Evolutionary conservation across 1,140 invertebrate genomes (phyloP), one percentile per base, ranked within the genome.

Genomic region (Oedothorax gibbosus): DNA sequence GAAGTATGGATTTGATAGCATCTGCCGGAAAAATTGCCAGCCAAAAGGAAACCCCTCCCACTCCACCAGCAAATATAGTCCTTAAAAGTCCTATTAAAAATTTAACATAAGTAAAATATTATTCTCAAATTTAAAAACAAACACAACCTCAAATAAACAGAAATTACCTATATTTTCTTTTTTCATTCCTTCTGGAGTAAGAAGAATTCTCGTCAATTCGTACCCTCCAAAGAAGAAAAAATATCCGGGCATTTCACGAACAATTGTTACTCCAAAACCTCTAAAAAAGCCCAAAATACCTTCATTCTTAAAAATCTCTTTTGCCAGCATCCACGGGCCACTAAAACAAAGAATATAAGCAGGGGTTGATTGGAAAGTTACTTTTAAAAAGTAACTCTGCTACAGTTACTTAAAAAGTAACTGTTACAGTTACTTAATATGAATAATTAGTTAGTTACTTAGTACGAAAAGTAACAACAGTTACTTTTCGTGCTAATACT

Each of bases 211-310:
- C 20, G 92, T 93, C 83, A 94, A 92, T 92, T 99, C 98, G 91
- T 99, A 99, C 82, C 95, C 96, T 35, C 98, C 98, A 91, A 99
- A 93, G 89, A 99, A 99, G 90, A 97, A 98, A 89, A 99, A 99
- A 91, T 99, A 99, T 9, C 98, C 98, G 0, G 98, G 98, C 95
- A 99, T 98, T 92, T 99, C 98, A 88, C 98, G 92, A 85, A 94
- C 94, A 88, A 99, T 94, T 0, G 98, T 99, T 0, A 98, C 95
- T 0, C 94, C 93, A 9, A 99, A 91, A 9, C 98, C 98, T 87
- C 94, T 93, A 89, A 96, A 99, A 71, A 99, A 91, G n/a, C 98
- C 98, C 80, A 90, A 90, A 80, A 97, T 90, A 12, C 98, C 98
- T 89, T 94, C 93, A 65, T 91, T 88, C 87, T 91, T 89, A 85